Evolutionary conservation across 2,797 vertebrate species (phyloP).

Genomic region (Crocidura indochinensis): DNA sequence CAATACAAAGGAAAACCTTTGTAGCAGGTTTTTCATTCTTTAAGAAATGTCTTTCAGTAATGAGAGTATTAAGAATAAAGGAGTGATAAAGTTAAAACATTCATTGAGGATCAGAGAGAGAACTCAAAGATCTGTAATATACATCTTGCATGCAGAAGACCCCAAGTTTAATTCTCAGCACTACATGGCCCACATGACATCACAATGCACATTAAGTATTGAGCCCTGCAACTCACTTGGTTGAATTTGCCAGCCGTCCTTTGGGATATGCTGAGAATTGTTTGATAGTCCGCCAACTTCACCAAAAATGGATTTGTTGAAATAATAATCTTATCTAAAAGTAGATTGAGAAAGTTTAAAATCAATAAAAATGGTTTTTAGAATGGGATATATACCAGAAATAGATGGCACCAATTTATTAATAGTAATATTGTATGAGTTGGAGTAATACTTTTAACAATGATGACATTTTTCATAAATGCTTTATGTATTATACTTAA

Average conservation of each 20-base stretch:
- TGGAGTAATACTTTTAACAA: not conserved
- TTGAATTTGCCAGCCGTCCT: too few relatives aligned
- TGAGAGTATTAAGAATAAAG: constrained; percentile 5
- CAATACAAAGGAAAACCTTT: constrained; percentile 14
- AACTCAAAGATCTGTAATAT: too few relatives aligned
- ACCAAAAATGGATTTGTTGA: not conserved
- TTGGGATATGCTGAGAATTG: too few relatives aligned
- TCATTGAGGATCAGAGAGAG: too few relatives aligned
- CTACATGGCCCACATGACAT: too few relatives aligned
- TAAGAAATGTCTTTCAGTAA: constrained; percentile 50
- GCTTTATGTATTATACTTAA: too few relatives aligned
- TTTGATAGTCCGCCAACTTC: too few relatives aligned
- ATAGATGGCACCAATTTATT: not conserved
- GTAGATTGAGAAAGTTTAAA: not conserved
- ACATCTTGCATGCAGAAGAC: too few relatives aligned
- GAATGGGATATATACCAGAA: not conserved
- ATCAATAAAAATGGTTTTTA: not conserved
- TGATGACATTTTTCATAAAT: not conserved
- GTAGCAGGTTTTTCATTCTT: not conserved
- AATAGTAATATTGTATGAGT: not conserved
- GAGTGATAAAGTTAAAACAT: not conserved
- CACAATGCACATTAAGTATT: too few relatives aligned
- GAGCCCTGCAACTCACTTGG: too few relatives aligned
- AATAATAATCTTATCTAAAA: not conserved
- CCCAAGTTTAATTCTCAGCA: too few relatives aligned